Percentiles rank a stretch among this genome's conserved stretches.
Conservation (phyloP, 2,888 invertebrate genomes). For the Phengaris arion region DNA sequence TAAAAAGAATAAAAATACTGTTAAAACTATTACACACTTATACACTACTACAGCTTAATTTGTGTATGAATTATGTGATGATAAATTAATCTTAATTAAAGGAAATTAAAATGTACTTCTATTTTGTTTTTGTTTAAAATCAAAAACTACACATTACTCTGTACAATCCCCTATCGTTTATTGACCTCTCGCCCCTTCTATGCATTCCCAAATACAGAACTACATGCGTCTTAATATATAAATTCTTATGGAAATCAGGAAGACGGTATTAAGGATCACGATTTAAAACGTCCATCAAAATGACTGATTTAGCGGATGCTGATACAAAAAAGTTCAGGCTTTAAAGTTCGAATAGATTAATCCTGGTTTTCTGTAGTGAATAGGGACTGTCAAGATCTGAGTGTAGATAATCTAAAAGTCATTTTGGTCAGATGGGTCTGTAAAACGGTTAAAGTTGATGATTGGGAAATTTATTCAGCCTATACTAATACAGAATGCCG, state of each 20-base stretch:
- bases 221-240: conserved; percentile 52
- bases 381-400: neutral
- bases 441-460: neutral
- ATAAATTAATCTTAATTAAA: no score
- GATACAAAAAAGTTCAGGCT: conserved; percentile 1
- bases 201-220: conserved; percentile 57
- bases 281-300: conserved; percentile 14
- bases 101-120: no score
- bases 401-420: neutral
- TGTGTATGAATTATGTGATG: no score
- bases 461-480: neutral
- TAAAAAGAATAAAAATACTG: no score
- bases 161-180: conserved; percentile 55
- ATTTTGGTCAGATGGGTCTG: neutral
- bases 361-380: neutral
- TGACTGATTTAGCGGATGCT: conserved; percentile 1
- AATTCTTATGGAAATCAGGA: conserved; percentile 37
- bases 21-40: no score
- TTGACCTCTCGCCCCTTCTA: conserved; percentile 65
- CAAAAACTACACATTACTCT: conserved; percentile 32
- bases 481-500: neutral
- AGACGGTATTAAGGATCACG: conserved; percentile 39
- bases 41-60: no score
- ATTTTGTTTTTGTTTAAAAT: no score
- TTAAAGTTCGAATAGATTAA: neutral